Evolutionary conservation across 2,888 invertebrate species (phyloP).

Genomic region (Eutolmus rufibarbis): DNA sequence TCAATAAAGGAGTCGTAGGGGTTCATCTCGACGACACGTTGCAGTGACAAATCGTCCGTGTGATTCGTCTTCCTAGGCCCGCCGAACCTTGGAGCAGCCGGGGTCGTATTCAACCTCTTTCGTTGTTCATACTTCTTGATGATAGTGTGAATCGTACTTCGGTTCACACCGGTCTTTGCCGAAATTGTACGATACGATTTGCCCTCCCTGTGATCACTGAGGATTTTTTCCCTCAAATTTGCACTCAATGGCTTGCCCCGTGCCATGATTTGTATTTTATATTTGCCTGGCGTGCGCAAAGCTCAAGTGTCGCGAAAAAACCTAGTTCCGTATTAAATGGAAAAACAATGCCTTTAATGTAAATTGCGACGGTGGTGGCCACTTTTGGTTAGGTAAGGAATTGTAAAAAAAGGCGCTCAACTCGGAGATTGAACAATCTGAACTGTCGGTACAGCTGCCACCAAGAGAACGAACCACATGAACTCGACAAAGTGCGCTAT

Average conservation of each 20-base stretch:
- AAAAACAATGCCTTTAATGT: background rate
- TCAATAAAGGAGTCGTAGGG: background rate
- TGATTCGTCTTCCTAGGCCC: background rate
- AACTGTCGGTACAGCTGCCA: constrained; percentile 13
- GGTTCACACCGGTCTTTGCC: background rate
- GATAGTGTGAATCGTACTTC: constrained; percentile 10
- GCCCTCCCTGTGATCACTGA: background rate
- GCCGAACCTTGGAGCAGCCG: background rate
- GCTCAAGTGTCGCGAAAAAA: background rate
- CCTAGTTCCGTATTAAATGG: background rate
- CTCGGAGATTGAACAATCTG: constrained; percentile 8
- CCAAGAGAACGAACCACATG: constrained; percentile 22
- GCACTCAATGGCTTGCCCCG: constrained; percentile 14
- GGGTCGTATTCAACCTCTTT: background rate
- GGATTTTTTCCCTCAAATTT: background rate
- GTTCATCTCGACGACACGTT: constrained; percentile 8
- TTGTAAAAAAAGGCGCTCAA: background rate
- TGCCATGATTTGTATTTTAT: background rate
- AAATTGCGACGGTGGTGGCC: background rate
- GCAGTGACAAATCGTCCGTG: background rate
- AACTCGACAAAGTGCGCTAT: constrained; percentile 4
- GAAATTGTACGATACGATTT: constrained; percentile 8
- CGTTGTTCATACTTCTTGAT: constrained; percentile 19
- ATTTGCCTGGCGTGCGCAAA: background rate
- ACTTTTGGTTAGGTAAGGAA: background rate